phyloP scores from a whole-genome alignment of 2,113 vertebrate genomes.

The Panurus biarmicus region DNA sequence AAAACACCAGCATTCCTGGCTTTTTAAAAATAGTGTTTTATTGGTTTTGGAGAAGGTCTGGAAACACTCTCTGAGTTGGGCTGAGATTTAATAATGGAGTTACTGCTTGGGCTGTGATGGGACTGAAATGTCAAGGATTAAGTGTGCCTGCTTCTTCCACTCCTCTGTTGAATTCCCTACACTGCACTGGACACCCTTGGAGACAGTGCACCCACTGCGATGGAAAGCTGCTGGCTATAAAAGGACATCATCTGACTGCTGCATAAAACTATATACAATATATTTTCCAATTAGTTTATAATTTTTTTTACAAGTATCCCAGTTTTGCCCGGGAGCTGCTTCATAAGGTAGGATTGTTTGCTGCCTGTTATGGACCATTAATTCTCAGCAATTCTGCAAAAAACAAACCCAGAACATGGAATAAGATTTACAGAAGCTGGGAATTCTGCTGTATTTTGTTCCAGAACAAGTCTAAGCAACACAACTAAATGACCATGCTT shows the following conservation, averaged over 20 bases:
- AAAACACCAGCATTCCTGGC: neutral
- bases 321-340: neutral
- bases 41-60: neutral
- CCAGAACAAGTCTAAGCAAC: neutral
- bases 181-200: neutral
- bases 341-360: neutral
- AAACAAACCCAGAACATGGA: neutral
- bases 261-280: neutral
- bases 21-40: neutral
- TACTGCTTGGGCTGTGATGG: neutral
- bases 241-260: neutral
- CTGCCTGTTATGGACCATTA: neutral
- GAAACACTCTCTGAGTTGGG: neutral
- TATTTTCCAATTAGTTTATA: neutral
- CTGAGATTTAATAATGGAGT: neutral
- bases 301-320: neutral
- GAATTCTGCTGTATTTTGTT: neutral
- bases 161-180: neutral
- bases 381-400: neutral
- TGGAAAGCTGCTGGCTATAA: neutral
- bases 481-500: neutral
- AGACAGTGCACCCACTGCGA: accelerated
- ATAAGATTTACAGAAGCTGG: neutral
- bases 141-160: neutral
- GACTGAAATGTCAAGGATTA: neutral